Percentiles rank a stretch among this genome's conserved stretches.
Evolutionary conservation across 2,113 vertebrate species (phyloP).

Genomic region (Dasyornis broadbenti): DNA sequence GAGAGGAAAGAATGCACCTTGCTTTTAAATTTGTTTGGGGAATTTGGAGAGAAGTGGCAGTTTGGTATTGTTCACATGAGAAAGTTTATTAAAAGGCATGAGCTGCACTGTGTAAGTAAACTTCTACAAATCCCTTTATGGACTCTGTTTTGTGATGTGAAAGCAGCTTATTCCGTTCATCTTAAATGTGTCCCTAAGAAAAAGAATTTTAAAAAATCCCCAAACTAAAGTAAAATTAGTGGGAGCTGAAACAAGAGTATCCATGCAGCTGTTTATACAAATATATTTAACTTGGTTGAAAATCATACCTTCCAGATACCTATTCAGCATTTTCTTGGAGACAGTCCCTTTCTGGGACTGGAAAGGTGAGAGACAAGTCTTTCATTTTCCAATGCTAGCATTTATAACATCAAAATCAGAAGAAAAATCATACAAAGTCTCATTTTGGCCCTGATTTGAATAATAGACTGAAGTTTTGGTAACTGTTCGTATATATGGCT

Average conservation of each 20-base stretch:
- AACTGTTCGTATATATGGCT: background rate
- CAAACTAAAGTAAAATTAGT: background rate
- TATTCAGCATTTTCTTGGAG: background rate
- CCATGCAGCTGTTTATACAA: background rate
- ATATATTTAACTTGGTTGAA: background rate
- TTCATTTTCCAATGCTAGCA: background rate
- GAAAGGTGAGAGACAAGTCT: background rate
- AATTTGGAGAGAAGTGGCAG: background rate
- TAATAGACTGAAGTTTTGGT: background rate
- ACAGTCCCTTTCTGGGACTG: background rate
- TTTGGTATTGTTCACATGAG: background rate
- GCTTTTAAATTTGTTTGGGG: background rate
- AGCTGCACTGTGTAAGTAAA: background rate
- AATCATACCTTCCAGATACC: background rate
- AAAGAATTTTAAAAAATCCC: background rate
- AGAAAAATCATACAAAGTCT: background rate
- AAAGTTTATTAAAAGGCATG: conserved; percentile 1
- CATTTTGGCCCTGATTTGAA: background rate
- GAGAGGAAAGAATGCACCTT: background rate
- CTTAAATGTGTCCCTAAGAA: background rate
- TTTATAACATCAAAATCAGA: background rate
- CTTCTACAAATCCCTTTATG: conserved; percentile 25
- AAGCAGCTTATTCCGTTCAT: background rate
- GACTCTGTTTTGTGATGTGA: background rate
- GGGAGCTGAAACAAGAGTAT: background rate